A percentile compares a stretch with the other conserved stretches of the same genome.
Conservation (phyloP, 2,113 vertebrate species). For the Eleginops maclovinus region DNA sequence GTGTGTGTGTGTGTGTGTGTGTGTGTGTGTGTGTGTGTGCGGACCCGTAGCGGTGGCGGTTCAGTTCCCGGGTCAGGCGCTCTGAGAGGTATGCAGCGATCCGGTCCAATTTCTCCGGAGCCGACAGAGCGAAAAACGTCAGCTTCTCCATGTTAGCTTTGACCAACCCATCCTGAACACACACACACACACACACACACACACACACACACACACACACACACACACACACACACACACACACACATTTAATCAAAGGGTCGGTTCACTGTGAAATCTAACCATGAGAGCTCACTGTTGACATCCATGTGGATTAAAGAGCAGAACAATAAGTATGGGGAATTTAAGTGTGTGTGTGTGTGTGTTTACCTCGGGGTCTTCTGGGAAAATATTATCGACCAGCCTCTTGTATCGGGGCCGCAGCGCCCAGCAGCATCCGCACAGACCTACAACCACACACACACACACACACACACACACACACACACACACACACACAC, state of each 20-base stretch:
- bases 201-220: no score
- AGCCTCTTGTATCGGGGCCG: slow-evolving; percentile 95
- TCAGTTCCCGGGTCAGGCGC: slow-evolving; percentile 92
- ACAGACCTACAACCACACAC: slow-evolving; percentile 85
- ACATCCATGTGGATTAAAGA: no score
- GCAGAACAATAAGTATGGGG: no score
- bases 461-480: slow-evolving; percentile 10
- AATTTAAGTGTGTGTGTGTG: neutral
- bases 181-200: no score
- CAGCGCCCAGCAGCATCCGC: slow-evolving; percentile 93
- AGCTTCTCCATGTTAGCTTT: slow-evolving; percentile 99
- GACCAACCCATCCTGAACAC: slow-evolving; percentile 91
- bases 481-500: slow-evolving; percentile 21
- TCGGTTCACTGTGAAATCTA: no score
- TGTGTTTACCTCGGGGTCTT: slow-evolving; percentile 91
- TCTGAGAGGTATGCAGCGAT: slow-evolving; percentile 96
- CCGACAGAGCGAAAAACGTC: slow-evolving; percentile 96
- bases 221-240: no score
- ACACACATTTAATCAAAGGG: no score
- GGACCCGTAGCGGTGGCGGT: slow-evolving; percentile 94
- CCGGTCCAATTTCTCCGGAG: slow-evolving; percentile 96
- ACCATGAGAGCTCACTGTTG: no score
- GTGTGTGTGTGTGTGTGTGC: no score
- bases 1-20: no score
- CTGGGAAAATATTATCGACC: slow-evolving; percentile 97